A percentile compares a stretch with the other conserved stretches of the same genome.
Conservation (phyloP, 2,113 vertebrate genomes). For the Ondatra zibethicus region DNA sequence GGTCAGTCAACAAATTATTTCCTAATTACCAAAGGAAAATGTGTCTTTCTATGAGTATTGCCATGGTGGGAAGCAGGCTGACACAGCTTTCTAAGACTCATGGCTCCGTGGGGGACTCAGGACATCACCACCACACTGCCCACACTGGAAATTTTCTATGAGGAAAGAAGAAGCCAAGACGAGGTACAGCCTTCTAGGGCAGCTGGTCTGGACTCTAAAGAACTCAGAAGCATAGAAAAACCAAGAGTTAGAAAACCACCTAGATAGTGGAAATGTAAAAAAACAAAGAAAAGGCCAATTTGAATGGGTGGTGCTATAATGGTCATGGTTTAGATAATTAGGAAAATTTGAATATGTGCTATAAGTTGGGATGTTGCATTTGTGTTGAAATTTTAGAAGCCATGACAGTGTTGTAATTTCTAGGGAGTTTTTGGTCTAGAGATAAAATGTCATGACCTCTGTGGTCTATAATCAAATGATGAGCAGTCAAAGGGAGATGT, state of each 20-base stretch:
- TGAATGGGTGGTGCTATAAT: neutral
- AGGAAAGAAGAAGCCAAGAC: neutral
- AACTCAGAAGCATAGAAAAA: neutral
- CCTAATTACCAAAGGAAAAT: neutral
- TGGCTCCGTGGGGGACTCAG: neutral
- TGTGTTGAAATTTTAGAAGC: conserved; percentile 15
- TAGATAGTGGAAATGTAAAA: neutral
- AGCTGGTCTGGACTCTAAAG: neutral
- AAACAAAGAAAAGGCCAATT: neutral
- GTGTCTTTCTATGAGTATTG: neutral
- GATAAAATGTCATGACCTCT: neutral
- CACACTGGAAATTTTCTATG: neutral
- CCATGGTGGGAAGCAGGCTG: too few species aligned
- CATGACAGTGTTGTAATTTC: neutral
- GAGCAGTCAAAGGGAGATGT: neutral
- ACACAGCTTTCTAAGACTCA: neutral
- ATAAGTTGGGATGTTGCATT: neutral
- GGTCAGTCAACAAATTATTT: neutral
- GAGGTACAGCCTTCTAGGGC: neutral
- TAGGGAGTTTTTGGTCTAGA: neutral
- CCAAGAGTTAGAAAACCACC: neutral
- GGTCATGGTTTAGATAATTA: neutral
- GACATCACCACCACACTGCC: neutral
- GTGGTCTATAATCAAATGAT: neutral
- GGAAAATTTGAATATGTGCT: neutral